A percentile compares a stretch with the other conserved stretches of the same genome.
phyloP scores from a whole-genome alignment of 2,113 vertebrate species.

The Rhinoptilus africanus region DNA sequence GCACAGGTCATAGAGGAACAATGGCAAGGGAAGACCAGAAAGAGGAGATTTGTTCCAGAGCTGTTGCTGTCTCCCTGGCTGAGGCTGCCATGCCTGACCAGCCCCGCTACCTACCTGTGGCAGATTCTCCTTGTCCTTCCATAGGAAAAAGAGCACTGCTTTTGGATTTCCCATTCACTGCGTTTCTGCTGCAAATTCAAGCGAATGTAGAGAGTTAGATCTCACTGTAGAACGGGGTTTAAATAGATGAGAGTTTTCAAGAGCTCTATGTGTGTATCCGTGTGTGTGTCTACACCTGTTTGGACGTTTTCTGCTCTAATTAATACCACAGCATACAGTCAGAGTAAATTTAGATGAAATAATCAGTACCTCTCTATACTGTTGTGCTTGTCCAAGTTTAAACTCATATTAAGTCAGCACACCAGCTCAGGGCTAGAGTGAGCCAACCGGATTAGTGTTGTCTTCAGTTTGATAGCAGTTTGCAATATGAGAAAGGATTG shows the following conservation, averaged over 20 bases:
- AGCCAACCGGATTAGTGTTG: neutral
- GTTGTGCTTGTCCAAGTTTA: neutral
- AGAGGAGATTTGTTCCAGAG: neutral
- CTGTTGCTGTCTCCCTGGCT: no score
- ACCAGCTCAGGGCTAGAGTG: accelerated
- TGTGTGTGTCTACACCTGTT: neutral
- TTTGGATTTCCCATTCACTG: neutral
- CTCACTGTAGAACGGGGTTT: neutral
- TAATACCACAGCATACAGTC: neutral
- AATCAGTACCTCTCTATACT: accelerated
- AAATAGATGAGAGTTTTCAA: neutral
- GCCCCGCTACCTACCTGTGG: neutral
- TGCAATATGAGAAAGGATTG: neutral
- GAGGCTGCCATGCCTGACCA: neutral
- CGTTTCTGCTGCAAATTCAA: neutral
- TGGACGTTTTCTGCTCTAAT: neutral
- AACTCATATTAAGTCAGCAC: neutral
- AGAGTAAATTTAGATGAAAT: neutral
- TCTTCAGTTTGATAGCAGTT: neutral
- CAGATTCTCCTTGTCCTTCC: neutral
- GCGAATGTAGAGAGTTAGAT: neutral
- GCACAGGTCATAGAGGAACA: neutral
- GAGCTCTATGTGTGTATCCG: neutral
- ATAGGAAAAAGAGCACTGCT: neutral
- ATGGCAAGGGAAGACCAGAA: neutral